Evolutionary conservation across 2,113 vertebrate genomes (phyloP).

Genomic region (Prochilodus magdalenae): DNA sequence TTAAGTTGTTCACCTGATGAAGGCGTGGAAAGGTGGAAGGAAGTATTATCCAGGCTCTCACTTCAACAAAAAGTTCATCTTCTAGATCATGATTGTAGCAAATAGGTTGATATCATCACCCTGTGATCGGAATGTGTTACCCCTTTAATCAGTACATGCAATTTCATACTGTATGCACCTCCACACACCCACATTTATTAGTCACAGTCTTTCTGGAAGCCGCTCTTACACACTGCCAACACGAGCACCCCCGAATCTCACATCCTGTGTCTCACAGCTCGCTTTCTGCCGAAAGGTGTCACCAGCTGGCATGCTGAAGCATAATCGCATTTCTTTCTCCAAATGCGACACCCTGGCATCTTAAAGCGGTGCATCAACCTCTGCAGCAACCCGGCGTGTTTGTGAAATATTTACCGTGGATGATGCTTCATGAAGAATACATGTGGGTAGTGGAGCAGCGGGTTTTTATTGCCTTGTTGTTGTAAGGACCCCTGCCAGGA

Average conservation of each 20-base stretch:
- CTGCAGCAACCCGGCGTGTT: constrained; percentile 36
- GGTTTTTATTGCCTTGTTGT: constrained; percentile 35
- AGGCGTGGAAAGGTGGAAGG: neutral
- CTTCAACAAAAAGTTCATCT: neutral
- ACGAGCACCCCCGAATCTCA: constrained; percentile 22
- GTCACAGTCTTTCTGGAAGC: constrained; percentile 23
- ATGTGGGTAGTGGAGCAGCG: constrained; percentile 20
- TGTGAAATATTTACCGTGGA: constrained; percentile 58
- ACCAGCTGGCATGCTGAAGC: constrained; percentile 55
- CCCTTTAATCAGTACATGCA: neutral
- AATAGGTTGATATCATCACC: neutral
- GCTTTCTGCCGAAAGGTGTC: constrained; percentile 54
- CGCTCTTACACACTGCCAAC: constrained; percentile 8
- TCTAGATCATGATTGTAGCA: neutral
- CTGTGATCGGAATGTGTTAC: neutral
- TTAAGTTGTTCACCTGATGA: no score
- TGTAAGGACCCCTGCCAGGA: constrained; percentile 48
- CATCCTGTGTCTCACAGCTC: constrained; percentile 52
- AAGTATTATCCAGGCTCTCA: neutral
- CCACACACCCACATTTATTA: constrained; percentile 26
- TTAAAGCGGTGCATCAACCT: constrained; percentile 48
- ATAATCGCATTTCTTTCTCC: constrained; percentile 40
- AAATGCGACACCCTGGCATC: constrained; percentile 58
- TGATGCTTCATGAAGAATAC: constrained; percentile 42
- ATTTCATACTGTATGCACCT: neutral